Base-by-base conservation (phyloP, 1,140 invertebrate species). In the Plodia interpunctella region DNA sequence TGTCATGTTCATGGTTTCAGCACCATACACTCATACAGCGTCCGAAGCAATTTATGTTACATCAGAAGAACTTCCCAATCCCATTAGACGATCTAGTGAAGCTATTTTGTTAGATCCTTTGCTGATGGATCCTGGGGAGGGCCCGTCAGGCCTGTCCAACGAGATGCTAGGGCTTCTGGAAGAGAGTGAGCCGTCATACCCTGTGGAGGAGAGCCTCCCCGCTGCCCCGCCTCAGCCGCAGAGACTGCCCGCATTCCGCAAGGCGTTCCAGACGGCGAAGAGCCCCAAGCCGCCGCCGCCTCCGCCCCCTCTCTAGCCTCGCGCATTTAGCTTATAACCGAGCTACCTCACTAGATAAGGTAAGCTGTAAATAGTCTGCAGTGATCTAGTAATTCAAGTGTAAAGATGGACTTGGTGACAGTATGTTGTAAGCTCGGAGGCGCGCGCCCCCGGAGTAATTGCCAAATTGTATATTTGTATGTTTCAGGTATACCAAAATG, bases 341-440 rank as follows among this genome's bases (percentile, higher is more conserved):
- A 83, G 69, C 80, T 88, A 88, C 86, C 86, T 88, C 86, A 86
- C 63, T 88, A 87, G 80, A 83, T 87, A 88, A 87, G 73, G 70
- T 86, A 80, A 86, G 76, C 74, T 84, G 78, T 81, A 80, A 73
- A 78, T 80, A 80, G 73, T 80, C 68, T 74, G 70, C 68, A 75
- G 69, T 74, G 72, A 66, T 74, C 68, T 73, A 78, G 62, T 69
- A 68, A 72, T 77, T 53, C 55, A 72, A 57, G 70, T 70, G 54
- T 72, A 66, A 71, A 65, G 56, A 62, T 71, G 70, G 70, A 70
- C 66, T 76, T 70, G 55, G 64, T 66, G 60, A 65, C 50, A 57
- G 57, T 67, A 62, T 59, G 51, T 62, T 65, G 58, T 74, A 68
- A 67, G 66, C 66, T 62, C 35, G 63, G 49, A 59, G 69, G 63